Evolutionary conservation across 1,140 invertebrate genomes (phyloP).

Genomic region (Leptinotarsa defecta): DNA sequence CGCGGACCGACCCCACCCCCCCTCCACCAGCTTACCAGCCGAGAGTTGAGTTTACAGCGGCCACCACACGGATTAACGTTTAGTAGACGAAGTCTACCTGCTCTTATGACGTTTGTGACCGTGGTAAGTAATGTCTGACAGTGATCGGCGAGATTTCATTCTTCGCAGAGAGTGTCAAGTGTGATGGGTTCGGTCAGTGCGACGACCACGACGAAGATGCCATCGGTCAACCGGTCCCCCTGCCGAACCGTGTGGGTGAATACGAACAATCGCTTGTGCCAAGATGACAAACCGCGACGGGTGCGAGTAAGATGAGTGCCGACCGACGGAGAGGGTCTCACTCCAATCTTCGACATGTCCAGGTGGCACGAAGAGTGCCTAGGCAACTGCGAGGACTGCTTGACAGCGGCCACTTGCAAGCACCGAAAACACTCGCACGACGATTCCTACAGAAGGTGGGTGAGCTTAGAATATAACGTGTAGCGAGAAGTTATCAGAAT

Average conservation of each 20-base stretch:
- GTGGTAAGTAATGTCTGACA: constrained; percentile 12
- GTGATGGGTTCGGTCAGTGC: constrained; percentile 6
- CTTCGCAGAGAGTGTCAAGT: constrained; percentile 1
- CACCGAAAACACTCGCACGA: constrained; percentile 13
- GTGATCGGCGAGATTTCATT: constrained; percentile 9
- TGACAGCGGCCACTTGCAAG: constrained; percentile 12
- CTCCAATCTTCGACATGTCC: constrained; percentile 19
- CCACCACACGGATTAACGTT: constrained; percentile 14
- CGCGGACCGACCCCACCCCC: constrained; percentile 5
- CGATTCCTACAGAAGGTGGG: constrained; percentile 23
- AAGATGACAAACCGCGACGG: neutral
- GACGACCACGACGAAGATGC: neutral
- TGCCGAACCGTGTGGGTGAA: constrained; percentile 9
- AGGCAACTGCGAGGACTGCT: constrained; percentile 21
- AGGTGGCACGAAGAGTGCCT: constrained; percentile 26
- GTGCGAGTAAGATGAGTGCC: constrained; percentile 8
- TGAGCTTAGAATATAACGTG: neutral
- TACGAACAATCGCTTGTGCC: constrained; percentile 13
- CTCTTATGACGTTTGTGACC: constrained; percentile 14
- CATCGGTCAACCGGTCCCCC: constrained; percentile 8
- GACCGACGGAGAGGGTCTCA: constrained; percentile 8
- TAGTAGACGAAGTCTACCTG: constrained; percentile 22
- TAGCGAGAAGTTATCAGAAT: too few relatives aligned
- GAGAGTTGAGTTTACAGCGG: constrained; percentile 18
- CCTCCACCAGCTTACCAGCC: constrained; percentile 14